Evolutionary conservation across 2,888 invertebrate species (phyloP), one percentile per base, ranked within the genome.

Genomic region (Osedax fenrisi): DNA sequence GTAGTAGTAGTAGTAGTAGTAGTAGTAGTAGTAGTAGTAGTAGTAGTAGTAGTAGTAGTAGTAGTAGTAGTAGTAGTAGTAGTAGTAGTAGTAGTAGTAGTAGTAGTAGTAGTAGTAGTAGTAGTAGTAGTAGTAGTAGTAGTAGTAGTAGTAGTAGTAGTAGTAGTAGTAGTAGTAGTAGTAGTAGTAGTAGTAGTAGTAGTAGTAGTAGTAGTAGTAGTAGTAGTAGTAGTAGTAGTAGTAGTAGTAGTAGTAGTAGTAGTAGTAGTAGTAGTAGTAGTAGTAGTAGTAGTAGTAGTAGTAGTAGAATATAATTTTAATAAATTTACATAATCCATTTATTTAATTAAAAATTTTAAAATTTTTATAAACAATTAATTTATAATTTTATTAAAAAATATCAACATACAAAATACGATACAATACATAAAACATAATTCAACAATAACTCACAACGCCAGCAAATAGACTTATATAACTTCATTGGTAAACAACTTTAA

Each of bases 61-160:
- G 56, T 75, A 23, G 62, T 75, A 23, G 76, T 62, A 62, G 41
- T 61, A 66, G 26, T 75, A 62, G 41, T 64, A 21, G 64, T 64
- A 1, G 64, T 64, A 61, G 61, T 2, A 61, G 61, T 61, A 61
- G 80, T 79, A 27, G 79, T 75, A 3, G 80, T 79, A 3, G 80
- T 79, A 13, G 79, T 76, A 2, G 78, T 78, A 72, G 78, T 79
- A 24, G 79, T 79, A 2, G 79, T 66, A 3, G 61, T 26, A 22
- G 72, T 66, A 26, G 26, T 70, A 5, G 25, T 22, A 2, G 27
- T 27, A 3, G 41, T 22, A 24, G 59, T 67, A 24, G 21, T 64
- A n/a, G 56, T 66, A 22, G 68, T 73, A 41, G 61, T 27, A 10
- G 21, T 24, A 24, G 74, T 26, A 25, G 21, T 27, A 59, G 64